A percentile compares a stretch with the other conserved stretches of the same genome.
Conservation (phyloP, 2,113 vertebrate genomes). For the Macrotus californicus region DNA sequence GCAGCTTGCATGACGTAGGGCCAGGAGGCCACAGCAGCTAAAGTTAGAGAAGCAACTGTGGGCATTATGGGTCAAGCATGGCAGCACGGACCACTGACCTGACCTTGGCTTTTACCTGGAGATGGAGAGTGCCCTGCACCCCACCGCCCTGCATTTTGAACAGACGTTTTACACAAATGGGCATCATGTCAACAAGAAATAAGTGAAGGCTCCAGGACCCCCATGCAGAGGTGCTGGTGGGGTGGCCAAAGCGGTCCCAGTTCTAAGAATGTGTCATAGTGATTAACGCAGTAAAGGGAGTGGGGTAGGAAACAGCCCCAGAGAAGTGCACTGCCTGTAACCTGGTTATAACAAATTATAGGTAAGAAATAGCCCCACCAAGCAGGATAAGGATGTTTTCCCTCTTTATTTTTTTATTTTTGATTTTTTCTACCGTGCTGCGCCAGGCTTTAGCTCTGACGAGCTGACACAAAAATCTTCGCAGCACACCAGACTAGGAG, state of each 20-base stretch:
- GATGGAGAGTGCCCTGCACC: not conserved
- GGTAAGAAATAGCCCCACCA: not conserved
- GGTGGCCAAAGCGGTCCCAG: not conserved
- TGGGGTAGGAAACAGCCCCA: not conserved
- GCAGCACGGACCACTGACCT: not conserved
- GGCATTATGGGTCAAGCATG: accelerated
- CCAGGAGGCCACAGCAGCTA: not conserved
- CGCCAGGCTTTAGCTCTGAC: not conserved
- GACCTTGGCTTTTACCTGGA: not conserved
- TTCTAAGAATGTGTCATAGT: not conserved
- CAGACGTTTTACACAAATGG: not conserved
- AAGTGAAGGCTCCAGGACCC: not conserved
- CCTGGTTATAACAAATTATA: not conserved
- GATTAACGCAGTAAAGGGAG: not conserved
- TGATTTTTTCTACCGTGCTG: not conserved
- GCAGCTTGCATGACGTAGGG: not conserved
- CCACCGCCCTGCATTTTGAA: not conserved
- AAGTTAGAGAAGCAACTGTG: not conserved
- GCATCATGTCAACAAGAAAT: not conserved
- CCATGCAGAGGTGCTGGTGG: not conserved
- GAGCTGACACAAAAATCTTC: not conserved
- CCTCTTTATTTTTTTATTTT: not conserved
- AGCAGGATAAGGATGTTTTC: not conserved
- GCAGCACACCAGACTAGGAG: not conserved
- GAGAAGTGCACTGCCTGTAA: not conserved